Evolutionary conservation across 2,888 invertebrate genomes (phyloP), one percentile per base, ranked within the genome.

Genomic region (Pherbina coryleti): DNA sequence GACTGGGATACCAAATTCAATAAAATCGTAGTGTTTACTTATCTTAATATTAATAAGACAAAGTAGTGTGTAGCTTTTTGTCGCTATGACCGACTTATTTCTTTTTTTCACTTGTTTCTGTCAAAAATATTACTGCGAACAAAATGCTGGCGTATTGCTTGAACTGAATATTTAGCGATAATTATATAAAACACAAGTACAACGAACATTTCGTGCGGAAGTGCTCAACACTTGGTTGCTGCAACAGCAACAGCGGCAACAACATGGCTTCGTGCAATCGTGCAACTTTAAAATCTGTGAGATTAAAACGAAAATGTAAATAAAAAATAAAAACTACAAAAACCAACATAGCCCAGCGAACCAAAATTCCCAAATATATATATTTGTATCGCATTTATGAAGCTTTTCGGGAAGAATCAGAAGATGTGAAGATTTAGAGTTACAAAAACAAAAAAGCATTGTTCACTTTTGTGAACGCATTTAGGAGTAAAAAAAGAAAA

Each of bases 261-360:
- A 75, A 70, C 53, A 62, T 60, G 11, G 2, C 28, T 28, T 22
- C 28, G 25, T 44, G 14, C 44, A 44, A 60, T 22, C 28, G 25
- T 44, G 14, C 44, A 44, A 60, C 28, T 60, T 66, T 51, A 25
- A 55, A 2, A 51, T 64, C 44, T 70, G 76, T 37, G 44, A 75
- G 76, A 76, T 11, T 53, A 49, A 76, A 78, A 73, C 5, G 53
- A 67, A 66, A n/a, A 55, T 5, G 71, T 60, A 25, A 57, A 72
- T 66, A 44, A 75, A 51, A 70, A 76, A 2, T 73, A 78, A 25
- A 62, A 60, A 28, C 19, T n/a, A 57, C 71, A 75, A 71, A 73
- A 71, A 75, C n/a, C 1, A 14, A 31, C 19, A 60, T 5, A 22
- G 17, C 49, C 25, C 31, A n/a, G n/a, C n/a, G n/a, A n/a, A n/a